Percentiles rank a stretch among this genome's conserved stretches.
These are phyloP conservation scores for Cotesia vestalis DNA, from an alignment of 1,140 invertebrate genomes.

Conservation along the genomic window DNA sequence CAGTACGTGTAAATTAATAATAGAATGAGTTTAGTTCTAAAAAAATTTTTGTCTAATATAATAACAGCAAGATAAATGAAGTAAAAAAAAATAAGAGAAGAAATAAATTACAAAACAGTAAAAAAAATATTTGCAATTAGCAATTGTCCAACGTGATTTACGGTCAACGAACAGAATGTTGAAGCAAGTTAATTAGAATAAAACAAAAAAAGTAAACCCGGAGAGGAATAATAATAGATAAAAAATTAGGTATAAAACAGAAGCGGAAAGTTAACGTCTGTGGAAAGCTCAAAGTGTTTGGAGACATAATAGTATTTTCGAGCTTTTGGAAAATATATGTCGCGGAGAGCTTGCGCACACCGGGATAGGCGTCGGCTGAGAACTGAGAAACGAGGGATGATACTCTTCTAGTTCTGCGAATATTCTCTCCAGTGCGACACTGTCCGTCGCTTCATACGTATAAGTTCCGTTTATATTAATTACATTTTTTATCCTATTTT, in stretches of 20 bases:
- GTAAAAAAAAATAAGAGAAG: neutral
- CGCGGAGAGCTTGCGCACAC: slow-evolving; percentile 46
- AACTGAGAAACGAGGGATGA: slow-evolving; percentile 38
- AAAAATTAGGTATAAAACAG: neutral
- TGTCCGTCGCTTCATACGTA: slow-evolving; percentile 49
- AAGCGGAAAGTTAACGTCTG: slow-evolving; percentile 12
- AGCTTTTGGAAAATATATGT: slow-evolving; percentile 39
- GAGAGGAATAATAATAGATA: slow-evolving; percentile 12
- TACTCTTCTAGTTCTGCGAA: neutral
- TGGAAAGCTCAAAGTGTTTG: slow-evolving; percentile 38
- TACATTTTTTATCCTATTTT: slow-evolving; percentile 22
- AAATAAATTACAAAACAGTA: neutral
- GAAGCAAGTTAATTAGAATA: slow-evolving; percentile 16
- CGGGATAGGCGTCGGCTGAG: slow-evolving; percentile 54
- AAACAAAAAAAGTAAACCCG: slow-evolving; percentile 3
- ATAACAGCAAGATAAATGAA: neutral
- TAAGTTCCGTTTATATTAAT: slow-evolving; percentile 37
- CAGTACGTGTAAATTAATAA: too few relatives aligned
- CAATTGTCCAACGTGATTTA: slow-evolving; percentile 3
- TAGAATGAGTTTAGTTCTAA: too few relatives aligned
- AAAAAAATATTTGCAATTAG: neutral
- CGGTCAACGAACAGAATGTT: slow-evolving; percentile 9
- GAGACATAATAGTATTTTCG: slow-evolving; percentile 37
- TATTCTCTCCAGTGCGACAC: slow-evolving; percentile 49
- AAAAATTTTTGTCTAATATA: too few relatives aligned